Evolutionary conservation across 2,113 vertebrate species (phyloP).

Genomic region (Dicentrarchus labrax): DNA sequence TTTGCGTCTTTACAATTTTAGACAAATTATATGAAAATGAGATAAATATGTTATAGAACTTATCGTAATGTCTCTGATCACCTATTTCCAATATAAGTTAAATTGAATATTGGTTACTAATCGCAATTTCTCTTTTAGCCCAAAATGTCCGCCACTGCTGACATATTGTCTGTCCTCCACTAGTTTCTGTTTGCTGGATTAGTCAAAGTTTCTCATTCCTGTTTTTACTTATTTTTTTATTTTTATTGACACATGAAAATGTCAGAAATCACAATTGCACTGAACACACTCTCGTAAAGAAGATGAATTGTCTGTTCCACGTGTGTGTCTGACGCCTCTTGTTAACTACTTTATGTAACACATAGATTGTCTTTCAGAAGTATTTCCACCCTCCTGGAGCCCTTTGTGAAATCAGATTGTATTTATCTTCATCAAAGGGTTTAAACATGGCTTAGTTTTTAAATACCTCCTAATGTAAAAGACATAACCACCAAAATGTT

Average conservation of each 20-base stretch:
- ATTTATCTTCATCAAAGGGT: conserved; percentile 43
- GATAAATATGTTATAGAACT: conserved; percentile 24
- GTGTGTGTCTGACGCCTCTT: conserved; percentile 28
- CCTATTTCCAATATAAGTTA: conserved; percentile 17
- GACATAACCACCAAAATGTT: conserved; percentile 39
- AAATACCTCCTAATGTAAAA: conserved; percentile 67
- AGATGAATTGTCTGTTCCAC: background rate
- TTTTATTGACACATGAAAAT: conserved; percentile 25
- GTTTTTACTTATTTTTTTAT: background rate
- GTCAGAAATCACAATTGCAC: conserved; percentile 50
- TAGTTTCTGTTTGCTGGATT: background rate
- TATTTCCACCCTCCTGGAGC: conserved; percentile 49
- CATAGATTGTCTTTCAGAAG: conserved; percentile 72
- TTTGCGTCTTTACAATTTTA: conserved; percentile 17
- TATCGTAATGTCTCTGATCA: background rate
- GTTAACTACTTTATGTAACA: conserved; percentile 25
- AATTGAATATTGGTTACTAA: conserved; percentile 18
- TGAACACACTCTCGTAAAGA: conserved; percentile 19
- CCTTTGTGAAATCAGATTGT: conserved; percentile 53
- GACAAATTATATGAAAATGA: conserved; percentile 46
- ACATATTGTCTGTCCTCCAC: too few species aligned
- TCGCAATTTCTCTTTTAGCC: conserved; percentile 4
- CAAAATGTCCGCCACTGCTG: background rate
- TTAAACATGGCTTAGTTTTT: conserved; percentile 75
- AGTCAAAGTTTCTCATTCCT: background rate